Evolutionary conservation across 2,888 invertebrate species (phyloP), one percentile per base, ranked within the genome.

Genomic region (Drosophila aldrichi): DNA sequence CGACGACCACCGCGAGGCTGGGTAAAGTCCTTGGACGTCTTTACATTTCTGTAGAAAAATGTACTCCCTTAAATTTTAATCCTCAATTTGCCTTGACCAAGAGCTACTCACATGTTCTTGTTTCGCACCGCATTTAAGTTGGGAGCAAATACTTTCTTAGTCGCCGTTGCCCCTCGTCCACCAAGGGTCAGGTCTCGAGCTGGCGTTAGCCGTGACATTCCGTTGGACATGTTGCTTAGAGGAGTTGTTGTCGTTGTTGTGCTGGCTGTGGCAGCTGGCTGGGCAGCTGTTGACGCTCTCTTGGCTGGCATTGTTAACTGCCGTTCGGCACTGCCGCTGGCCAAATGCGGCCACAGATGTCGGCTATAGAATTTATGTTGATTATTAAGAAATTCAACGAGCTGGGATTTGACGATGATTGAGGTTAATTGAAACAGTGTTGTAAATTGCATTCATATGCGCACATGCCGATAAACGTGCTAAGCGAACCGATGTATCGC

Each of bases 81-180:
- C 0, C 1, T 16, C 34, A 1, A 48, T 5, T 12, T 0, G 0
- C 0, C 9, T 54, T 1, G 0, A 4, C 10, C 16, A 43, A 18
- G 7, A 32, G 18, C 14, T 91, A 55, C 92, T 92, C 77, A 93
- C 93, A 89, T 71, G 80, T 94, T 95, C 90, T 95, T 95, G 88
- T 95, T 95, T 59, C 95, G 93, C 58, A 94, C 92, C 1, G 94
- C 95, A 88, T 95, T 95, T 56, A 95, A 91, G 87, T 95, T 95
- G 7, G 95, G 95, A 2, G 93, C 93, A 77, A 95, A 95, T 1
- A 95, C 94, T 90, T 95, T 95, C 90, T 95, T 95, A 32, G 74
- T 92, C 93, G 0, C 74, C 62, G 74, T 73, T 5, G 77, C 79
- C 3, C 88, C 91, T n/a, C 91, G 84, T 12, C 92, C 94, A 16